These are phyloP conservation scores for Cosmia trapezina DNA, from an alignment of 2,888 invertebrate genomes.

Conservation along the genomic window DNA sequence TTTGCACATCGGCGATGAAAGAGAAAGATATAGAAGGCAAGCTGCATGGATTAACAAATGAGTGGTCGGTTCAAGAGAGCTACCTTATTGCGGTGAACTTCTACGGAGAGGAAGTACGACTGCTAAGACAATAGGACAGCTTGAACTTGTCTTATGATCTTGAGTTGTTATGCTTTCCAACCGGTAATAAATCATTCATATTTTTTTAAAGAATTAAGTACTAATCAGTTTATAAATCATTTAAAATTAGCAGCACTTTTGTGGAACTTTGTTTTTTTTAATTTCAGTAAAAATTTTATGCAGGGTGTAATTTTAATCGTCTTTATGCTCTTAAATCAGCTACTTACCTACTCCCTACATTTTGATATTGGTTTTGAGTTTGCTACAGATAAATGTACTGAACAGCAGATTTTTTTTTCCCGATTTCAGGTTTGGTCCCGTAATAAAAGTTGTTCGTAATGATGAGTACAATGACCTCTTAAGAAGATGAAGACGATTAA, in stretches of 20 bases:
- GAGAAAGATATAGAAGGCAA: constrained; percentile 99
- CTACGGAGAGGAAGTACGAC: constrained; percentile 98
- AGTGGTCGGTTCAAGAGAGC: constrained; percentile 98
- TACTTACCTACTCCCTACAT: no score
- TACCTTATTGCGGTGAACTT: constrained; percentile 97
- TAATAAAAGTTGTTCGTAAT: no score
- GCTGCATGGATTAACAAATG: constrained; percentile 97
- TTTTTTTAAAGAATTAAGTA: neutral
- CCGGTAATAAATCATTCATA: constrained; percentile 86
- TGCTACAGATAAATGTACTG: no score
- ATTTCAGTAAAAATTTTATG: neutral
- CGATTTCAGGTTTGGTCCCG: no score
- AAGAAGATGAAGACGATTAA: no score
- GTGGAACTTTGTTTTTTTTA: neutral
- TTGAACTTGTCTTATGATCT: constrained; percentile 99
- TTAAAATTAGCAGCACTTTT: neutral
- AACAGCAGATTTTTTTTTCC: no score
- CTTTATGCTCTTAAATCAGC: no score
- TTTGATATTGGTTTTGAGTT: no score
- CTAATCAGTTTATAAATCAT: neutral
- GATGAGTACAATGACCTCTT: no score
- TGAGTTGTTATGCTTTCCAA: constrained; percentile 98
- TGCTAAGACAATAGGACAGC: constrained; percentile 97
- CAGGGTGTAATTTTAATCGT: no score
- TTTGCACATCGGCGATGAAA: constrained; percentile 99